Evolutionary conservation across 2,113 vertebrate genomes (phyloP).

Genomic region (Nycticryphes semicollaris): DNA sequence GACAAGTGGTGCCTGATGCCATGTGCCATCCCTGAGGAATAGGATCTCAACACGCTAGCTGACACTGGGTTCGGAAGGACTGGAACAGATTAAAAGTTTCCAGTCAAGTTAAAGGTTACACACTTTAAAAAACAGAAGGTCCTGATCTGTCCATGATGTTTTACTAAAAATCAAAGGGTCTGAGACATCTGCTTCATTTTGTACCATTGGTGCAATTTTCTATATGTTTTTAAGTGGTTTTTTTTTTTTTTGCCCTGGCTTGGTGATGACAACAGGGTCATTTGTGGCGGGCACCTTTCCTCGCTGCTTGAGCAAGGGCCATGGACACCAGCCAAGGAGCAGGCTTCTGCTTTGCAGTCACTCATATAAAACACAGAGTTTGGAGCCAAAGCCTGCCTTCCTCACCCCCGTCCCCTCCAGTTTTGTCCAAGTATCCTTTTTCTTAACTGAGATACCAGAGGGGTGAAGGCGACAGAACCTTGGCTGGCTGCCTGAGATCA

Average conservation of each 20-base stretch:
- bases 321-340: neutral
- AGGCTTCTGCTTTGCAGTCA: neutral
- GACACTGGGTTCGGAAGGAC: neutral
- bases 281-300: neutral
- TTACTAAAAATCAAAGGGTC: neutral
- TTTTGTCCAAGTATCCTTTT: neutral
- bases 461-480: neutral
- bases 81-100: neutral
- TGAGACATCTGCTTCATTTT: neutral
- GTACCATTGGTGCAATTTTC: neutral
- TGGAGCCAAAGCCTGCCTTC: neutral
- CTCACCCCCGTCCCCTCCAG: neutral
- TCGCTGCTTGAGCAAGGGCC: neutral
- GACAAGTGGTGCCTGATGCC: neutral
- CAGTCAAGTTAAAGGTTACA: neutral
- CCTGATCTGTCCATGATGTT: neutral
- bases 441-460: neutral
- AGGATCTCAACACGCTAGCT: fast-evolving
- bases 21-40: fast-evolving
- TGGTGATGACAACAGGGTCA: neutral
- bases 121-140: neutral
- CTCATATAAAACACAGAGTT: neutral
- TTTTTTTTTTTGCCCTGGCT: neutral
- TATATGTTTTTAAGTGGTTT: neutral
- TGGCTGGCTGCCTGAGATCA: neutral